A percentile compares a stretch with the other conserved stretches of the same genome.
These are phyloP conservation scores for Drosophila eugracilis DNA, from an alignment of 1,140 invertebrate species.

Conservation along the genomic window DNA sequence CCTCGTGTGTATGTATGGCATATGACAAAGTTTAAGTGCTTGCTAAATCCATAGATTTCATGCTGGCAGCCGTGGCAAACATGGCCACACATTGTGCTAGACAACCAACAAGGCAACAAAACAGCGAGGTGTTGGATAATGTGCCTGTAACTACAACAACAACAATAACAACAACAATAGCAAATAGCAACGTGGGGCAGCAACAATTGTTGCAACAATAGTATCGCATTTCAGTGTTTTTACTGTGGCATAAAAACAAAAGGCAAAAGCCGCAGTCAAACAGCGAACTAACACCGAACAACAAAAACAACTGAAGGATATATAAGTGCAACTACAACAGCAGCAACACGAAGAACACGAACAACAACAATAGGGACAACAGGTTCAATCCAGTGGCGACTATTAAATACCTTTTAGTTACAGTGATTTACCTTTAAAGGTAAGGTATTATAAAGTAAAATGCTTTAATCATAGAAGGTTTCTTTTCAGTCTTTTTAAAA, in stretches of 20 bases:
- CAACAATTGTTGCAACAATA: conserved; percentile 74
- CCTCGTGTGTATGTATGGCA: conserved; percentile 16
- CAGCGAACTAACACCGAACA: conserved; percentile 63
- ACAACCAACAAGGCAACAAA: conserved; percentile 53
- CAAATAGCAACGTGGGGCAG: conserved; percentile 28
- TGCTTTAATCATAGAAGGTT: no score
- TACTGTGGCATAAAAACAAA: conserved; percentile 81
- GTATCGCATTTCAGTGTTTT: conserved; percentile 81
- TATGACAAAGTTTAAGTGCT: conserved; percentile 84
- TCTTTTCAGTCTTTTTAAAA: no score
- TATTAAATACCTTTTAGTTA: not conserved
- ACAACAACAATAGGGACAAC: conserved; percentile 1
- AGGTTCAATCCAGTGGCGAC: not conserved
- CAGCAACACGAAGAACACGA: conserved; percentile 29
- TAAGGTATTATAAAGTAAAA: no score
- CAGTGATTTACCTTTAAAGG: not conserved
- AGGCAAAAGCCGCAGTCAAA: conserved; percentile 79
- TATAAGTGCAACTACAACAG: conserved; percentile 35
- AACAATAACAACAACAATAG: conserved; percentile 28
- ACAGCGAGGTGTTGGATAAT: conserved; percentile 61
- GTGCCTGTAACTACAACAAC: conserved; percentile 32
- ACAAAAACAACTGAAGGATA: conserved; percentile 34
- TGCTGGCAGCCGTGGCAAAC: conserved; percentile 74
- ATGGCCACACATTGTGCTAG: conserved; percentile 82
- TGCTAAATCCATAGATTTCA: conserved; percentile 82